Percentiles rank a stretch among this genome's conserved stretches.
Conservation (phyloP, 2,113 vertebrate genomes). For the Phainopepla nitens region DNA sequence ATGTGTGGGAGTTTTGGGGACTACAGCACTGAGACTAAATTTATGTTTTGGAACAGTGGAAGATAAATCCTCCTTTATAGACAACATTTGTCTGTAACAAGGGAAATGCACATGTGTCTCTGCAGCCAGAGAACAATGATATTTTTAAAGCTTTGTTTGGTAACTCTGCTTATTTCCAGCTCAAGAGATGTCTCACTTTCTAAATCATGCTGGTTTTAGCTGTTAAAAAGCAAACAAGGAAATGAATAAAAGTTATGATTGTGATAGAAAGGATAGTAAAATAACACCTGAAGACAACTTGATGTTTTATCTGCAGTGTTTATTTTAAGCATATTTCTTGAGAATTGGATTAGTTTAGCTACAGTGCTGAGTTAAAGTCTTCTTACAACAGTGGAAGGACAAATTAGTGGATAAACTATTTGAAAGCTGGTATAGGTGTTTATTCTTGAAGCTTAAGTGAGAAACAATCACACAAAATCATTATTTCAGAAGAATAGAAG, state of each 20-base stretch:
- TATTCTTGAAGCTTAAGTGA: neutral
- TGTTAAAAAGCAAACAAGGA: constrained; percentile 10
- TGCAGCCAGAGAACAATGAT: neutral
- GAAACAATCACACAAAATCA: neutral
- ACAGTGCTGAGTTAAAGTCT: neutral
- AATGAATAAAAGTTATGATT: constrained; percentile 22
- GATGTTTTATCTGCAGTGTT: neutral
- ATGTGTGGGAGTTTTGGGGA: neutral
- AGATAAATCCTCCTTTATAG: neutral
- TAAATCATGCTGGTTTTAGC: constrained; percentile 19
- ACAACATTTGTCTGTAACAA: neutral
- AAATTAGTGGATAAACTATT: neutral
- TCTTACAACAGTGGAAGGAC: neutral
- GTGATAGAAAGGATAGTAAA: constrained; percentile 8
- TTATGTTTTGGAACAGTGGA: neutral
- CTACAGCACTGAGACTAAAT: neutral
- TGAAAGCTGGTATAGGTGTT: neutral
- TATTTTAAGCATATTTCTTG: neutral
- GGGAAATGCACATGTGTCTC: neutral
- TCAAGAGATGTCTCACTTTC: neutral
- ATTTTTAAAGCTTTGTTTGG: neutral
- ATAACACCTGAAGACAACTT: constrained; percentile 39
- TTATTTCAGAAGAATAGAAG: neutral
- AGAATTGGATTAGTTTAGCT: neutral
- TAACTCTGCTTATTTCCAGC: neutral